Evolutionary conservation across 2,113 vertebrate genomes (phyloP).

Genomic region (Cinclus cinclus): DNA sequence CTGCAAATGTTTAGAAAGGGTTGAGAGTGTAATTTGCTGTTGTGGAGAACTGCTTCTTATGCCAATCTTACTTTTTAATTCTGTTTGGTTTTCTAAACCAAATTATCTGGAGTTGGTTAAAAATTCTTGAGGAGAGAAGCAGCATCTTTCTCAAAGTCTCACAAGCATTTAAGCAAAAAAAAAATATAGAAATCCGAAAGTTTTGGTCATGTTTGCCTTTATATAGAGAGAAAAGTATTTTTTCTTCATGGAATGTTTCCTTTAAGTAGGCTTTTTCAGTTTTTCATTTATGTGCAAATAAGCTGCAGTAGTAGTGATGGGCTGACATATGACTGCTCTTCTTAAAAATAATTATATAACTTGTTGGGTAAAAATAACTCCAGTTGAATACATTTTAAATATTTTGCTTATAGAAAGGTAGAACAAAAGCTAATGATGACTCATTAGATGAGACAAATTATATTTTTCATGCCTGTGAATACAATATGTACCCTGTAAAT

Average conservation of each 20-base stretch:
- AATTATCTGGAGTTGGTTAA: background rate
- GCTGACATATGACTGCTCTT: background rate
- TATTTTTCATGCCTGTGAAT: conserved; percentile 1
- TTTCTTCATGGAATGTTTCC: background rate
- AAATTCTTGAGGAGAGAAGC: background rate
- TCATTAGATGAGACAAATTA: conserved; percentile 11
- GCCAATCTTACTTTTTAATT: background rate
- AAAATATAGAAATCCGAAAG: background rate
- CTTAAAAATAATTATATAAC: background rate
- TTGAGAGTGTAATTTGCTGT: background rate
- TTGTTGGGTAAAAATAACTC: conserved; percentile 3
- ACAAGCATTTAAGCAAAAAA: background rate
- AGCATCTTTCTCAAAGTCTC: background rate
- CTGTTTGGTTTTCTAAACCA: background rate
- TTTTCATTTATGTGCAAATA: background rate
- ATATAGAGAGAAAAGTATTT: background rate
- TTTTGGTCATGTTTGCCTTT: background rate
- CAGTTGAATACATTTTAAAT: background rate
- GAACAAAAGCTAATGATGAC: conserved; percentile 2
- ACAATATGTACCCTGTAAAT: conserved; percentile 1
- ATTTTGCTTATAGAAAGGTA: background rate
- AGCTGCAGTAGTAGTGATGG: background rate
- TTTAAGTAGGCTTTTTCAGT: background rate
- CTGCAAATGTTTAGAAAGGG: background rate
- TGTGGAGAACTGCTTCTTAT: background rate